These are phyloP conservation scores for Drosophila lacicola DNA, from an alignment of 2,888 invertebrate species.

Conservation along the genomic window DNA sequence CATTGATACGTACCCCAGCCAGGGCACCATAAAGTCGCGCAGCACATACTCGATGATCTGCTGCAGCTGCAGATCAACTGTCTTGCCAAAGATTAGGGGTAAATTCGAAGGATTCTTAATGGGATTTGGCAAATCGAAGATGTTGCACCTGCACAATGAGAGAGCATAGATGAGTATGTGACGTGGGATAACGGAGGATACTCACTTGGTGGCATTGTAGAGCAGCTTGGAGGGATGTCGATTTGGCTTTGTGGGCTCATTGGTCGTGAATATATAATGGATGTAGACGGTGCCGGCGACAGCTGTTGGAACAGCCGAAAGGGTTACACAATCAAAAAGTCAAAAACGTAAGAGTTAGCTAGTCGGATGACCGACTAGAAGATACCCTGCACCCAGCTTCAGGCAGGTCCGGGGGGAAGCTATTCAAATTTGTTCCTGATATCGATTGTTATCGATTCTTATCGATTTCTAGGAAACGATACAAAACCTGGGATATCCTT, in stretches of 20 bases:
- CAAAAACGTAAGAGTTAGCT: background rate
- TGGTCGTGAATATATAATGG: conserved; percentile 83
- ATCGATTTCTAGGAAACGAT: too few species aligned
- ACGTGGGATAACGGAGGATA: too few species aligned
- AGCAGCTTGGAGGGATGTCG: conserved; percentile 82
- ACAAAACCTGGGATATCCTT: too few species aligned
- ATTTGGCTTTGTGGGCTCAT: conserved; percentile 79
- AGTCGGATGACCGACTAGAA: too few species aligned
- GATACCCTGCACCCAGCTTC: too few species aligned
- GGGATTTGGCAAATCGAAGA: conserved; percentile 84
- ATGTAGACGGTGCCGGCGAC: conserved; percentile 84
- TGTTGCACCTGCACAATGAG: conserved; percentile 74
- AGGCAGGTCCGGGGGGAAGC: too few species aligned
- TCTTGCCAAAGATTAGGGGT: conserved; percentile 92
- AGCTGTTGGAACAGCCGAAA: conserved; percentile 66
- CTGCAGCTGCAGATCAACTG: conserved; percentile 93
- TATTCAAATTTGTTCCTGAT: too few species aligned
- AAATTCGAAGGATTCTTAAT: conserved; percentile 87
- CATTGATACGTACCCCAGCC: conserved; percentile 87
- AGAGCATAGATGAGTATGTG: background rate
- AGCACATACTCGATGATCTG: conserved; percentile 92
- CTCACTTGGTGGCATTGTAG: conserved; percentile 85
- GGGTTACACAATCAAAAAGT: conserved; percentile 14
- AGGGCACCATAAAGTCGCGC: conserved; percentile 91
- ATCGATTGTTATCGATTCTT: too few species aligned